A percentile compares a stretch with the other conserved stretches of the same genome.
These are phyloP conservation scores for Pemphredon lugubris DNA, from an alignment of 2,888 invertebrate genomes.

Conservation along the genomic window DNA sequence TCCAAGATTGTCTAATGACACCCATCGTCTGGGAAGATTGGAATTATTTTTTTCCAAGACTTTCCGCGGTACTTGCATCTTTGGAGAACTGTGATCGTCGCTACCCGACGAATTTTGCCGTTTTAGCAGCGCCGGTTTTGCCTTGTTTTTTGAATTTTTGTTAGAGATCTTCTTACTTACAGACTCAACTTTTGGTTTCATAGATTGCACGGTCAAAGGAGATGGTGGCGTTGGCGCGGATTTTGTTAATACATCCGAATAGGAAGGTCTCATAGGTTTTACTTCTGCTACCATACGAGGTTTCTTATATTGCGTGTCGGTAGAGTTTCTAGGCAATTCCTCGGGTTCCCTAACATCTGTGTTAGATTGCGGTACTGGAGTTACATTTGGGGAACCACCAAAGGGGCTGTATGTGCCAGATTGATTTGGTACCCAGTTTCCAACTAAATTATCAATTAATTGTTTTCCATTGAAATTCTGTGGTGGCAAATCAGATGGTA, in stretches of 20 bases:
- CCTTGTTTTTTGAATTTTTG: conserved; percentile 78
- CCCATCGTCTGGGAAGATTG: conserved; percentile 81
- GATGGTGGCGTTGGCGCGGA: conserved; percentile 80
- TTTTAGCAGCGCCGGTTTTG: conserved; percentile 80
- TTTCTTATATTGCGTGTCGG: conserved; percentile 81
- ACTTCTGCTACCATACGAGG: conserved; percentile 91
- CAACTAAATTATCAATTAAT: conserved; percentile 87
- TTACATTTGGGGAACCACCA: conserved; percentile 82
- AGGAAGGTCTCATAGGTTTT: conserved; percentile 92
- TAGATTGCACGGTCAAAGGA: conserved; percentile 70
- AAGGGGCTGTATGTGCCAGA: conserved; percentile 89
- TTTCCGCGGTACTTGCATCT: conserved; percentile 76
- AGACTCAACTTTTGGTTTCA: conserved; percentile 78
- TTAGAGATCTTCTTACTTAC: conserved; percentile 80
- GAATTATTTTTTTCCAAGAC: conserved; percentile 78
- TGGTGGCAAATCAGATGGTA: conserved; percentile 63
- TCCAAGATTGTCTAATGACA: conserved; percentile 79
- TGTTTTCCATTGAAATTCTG: conserved; percentile 80
- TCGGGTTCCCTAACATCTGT: conserved; percentile 67
- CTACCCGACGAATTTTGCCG: conserved; percentile 83
- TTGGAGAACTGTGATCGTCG: conserved; percentile 81
- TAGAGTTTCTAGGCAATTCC: conserved; percentile 68
- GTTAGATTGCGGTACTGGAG: conserved; percentile 70
- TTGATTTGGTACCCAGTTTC: conserved; percentile 88
- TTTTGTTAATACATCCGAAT: conserved; percentile 92